phyloP scores from a whole-genome alignment of 2,113 vertebrate genomes.

The Bubo scandiacus region DNA sequence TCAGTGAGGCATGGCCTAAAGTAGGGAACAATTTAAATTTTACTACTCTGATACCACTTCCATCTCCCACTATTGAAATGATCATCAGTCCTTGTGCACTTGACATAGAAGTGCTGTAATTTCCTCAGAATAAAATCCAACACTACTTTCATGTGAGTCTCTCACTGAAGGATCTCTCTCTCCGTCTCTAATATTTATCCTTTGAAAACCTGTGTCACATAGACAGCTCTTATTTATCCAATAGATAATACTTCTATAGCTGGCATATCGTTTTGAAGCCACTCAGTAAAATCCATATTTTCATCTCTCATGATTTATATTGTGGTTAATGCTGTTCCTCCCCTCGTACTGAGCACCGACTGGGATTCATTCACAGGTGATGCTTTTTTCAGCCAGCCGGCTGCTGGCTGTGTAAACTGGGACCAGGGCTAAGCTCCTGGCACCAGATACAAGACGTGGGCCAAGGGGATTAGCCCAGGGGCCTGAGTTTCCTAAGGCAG shows the following conservation, averaged over 20 bases:
- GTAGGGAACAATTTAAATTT: conserved; percentile 34
- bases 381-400: conserved; percentile 5
- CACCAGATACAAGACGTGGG: not conserved
- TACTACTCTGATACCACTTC: conserved; percentile 13
- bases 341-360: not conserved
- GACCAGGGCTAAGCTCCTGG: conserved; percentile 18
- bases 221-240: conserved; percentile 66
- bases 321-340: not conserved
- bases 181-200: conserved; percentile 64
- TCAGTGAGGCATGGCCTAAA: not conserved
- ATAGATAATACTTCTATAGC: conserved; percentile 63
- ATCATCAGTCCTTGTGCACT: conserved; percentile 49
- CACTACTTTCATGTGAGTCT: conserved; percentile 29
- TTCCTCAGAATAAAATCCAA: conserved; percentile 53
- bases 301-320: conserved; percentile 16
- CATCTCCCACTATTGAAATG: conserved; percentile 56
- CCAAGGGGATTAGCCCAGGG: conserved; percentile 35
- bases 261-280: conserved; percentile 39
- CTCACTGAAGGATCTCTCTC: conserved; percentile 45
- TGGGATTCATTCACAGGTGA: not conserved
- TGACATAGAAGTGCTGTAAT: conserved; percentile 54
- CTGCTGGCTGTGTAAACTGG: not conserved
- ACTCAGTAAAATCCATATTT: conserved; percentile 58
- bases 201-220: conserved; percentile 64
- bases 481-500: not conserved